A percentile compares a stretch with the other conserved stretches of the same genome.
phyloP scores from a whole-genome alignment of 1,140 invertebrate genomes.

The Pseudoatta argentina region DNA sequence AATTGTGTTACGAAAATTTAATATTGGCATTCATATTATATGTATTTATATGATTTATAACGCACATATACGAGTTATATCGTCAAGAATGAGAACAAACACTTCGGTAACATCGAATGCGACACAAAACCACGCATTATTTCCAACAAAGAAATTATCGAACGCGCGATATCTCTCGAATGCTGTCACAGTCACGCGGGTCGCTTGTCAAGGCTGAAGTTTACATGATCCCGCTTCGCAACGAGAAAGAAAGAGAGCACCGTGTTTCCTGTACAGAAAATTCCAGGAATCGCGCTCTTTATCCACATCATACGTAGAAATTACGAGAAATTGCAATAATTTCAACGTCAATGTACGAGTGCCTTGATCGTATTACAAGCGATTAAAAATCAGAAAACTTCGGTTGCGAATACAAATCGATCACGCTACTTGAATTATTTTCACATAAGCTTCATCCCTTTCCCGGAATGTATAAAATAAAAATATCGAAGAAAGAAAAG shows the following conservation, averaged over 20 bases:
- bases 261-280: not conserved
- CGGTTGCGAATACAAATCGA: not conserved
- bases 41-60: conserved; percentile 8
- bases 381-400: not conserved
- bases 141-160: conserved; percentile 53
- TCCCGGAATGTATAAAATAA: not conserved
- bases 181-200: conserved; percentile 31
- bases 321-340: not conserved
- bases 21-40: not conserved
- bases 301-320: not conserved
- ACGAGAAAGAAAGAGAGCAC: conserved; percentile 19
- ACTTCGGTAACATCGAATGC: conserved; percentile 9
- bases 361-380: not conserved
- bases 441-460: not conserved
- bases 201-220: conserved; percentile 35
- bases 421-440: not conserved
- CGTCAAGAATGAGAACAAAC: not conserved
- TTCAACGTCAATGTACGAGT: not conserved
- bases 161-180: conserved; percentile 17
- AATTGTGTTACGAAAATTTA: not conserved
- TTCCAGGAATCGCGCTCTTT: not conserved
- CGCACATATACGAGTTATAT: not conserved
- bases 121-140: conserved; percentile 53
- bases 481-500: too few species aligned
- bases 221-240: conserved; percentile 6